Evolutionary conservation across 2,113 vertebrate genomes (phyloP), one percentile per base, ranked within the genome.

Genomic region (Pteronura brasiliensis): DNA sequence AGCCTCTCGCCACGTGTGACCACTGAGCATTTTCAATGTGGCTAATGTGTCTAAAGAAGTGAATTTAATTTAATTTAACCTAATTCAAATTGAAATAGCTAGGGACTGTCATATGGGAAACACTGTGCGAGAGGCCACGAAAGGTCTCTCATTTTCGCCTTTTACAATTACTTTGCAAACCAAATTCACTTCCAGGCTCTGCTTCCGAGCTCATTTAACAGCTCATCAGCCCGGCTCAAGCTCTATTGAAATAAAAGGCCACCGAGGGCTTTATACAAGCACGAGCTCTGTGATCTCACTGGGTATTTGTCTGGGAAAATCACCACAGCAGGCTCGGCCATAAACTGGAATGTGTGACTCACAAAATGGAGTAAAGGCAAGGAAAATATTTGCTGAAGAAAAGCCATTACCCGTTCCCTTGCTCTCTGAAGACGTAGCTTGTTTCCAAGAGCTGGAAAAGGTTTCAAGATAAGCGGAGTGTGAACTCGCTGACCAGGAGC

Each of bases 211-310:
- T 93, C 55, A 39, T 80, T 89, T 87, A 86, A 79, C 92, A 89
- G 65, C 57, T 94, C 95, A 61, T 76, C 61, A 49, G 81, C 52
- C 42, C 39, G 7, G 74, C 80, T 77, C 67, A 90, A 65, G 39
- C n/a, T 34, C 93, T 81, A 47, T 4, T 90, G 87, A 97, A 97
- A 90, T 83, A 89, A 96, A 97, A 94, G 74, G 76, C 74, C 76
- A 96, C 15, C 55, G 10, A 88, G 76, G 67, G 87, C 12, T 42
- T 89, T 63, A 29, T 20, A 84, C 34, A 59, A 95, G 63, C 57
- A 5, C 29, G 9, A 81, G 23, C 57, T 92, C 74, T 14, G 2
- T 59, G 57, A n/a, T 69, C 52, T 90, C 69, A 39, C 34, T 25
- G 49, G 47, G 74, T 74, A 65, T 80, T 59, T 74, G 47, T 77